phyloP scores from a whole-genome alignment of 1,140 invertebrate genomes.

The Dendrolimus kikuchii region DNA sequence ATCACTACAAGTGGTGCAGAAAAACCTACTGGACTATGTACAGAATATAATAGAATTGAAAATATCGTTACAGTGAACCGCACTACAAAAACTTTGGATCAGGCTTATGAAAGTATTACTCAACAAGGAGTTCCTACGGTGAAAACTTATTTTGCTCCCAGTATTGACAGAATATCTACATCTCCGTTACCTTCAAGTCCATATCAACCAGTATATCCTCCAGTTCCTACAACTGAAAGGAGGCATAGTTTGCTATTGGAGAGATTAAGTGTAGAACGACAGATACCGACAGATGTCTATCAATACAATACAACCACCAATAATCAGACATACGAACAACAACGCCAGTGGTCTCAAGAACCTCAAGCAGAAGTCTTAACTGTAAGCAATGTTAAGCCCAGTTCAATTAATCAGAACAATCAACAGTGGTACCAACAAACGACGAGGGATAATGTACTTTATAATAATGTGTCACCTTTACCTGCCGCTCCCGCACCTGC shows the following conservation, averaged over 20 bases:
- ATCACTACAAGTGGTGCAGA: slow-evolving; percentile 42
- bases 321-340: slow-evolving; percentile 38
- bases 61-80: slow-evolving; percentile 59
- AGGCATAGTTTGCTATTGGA: slow-evolving; percentile 58
- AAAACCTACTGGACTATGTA: slow-evolving; percentile 37
- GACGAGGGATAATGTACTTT: slow-evolving; percentile 25
- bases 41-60: slow-evolving; percentile 56
- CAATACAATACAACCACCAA: slow-evolving; percentile 18
- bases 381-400: slow-evolving; percentile 61
- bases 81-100: slow-evolving; percentile 56
- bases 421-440: slow-evolving; percentile 60
- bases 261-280: slow-evolving; percentile 53
- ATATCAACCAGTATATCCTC: slow-evolving; percentile 40
- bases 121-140: slow-evolving; percentile 43
- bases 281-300: slow-evolving; percentile 47
- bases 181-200: slow-evolving; percentile 40
- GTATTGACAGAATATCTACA: slow-evolving; percentile 33
- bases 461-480: slow-evolving; percentile 32
- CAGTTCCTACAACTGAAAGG: slow-evolving; percentile 47
- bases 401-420: slow-evolving; percentile 41
- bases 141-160: slow-evolving; percentile 47
- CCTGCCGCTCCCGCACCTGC: slow-evolving; percentile 15
- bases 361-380: slow-evolving; percentile 56
- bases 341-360: slow-evolving; percentile 46
- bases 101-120: slow-evolving; percentile 45